Evolutionary conservation across 1,140 invertebrate species (phyloP).

Genomic region (Spodoptera litura): DNA sequence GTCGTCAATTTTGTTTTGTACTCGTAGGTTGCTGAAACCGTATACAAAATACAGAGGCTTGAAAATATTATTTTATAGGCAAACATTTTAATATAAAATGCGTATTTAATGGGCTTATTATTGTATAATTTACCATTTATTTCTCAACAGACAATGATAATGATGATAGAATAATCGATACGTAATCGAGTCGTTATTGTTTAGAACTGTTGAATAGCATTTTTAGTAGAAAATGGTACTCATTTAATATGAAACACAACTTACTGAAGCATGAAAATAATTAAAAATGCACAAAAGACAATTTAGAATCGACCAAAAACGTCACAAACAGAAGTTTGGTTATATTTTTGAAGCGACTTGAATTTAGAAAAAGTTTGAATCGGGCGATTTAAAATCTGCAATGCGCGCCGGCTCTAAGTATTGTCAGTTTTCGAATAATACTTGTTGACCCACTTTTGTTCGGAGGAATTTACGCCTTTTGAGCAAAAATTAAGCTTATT

Average conservation of each 20-base stretch:
- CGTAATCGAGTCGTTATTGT: too few species aligned
- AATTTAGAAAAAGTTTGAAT: constrained; percentile 35
- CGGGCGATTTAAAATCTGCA: constrained; percentile 36
- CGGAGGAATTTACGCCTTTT: constrained; percentile 32
- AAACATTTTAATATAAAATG: too few species aligned
- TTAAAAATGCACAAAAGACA: not conserved
- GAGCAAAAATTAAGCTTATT: constrained; percentile 38
- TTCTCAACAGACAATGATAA: too few species aligned
- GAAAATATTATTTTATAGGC: not conserved
- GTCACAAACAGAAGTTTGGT: constrained; percentile 11
- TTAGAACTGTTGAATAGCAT: too few species aligned
- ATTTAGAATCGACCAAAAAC: not conserved
- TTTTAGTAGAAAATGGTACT: too few species aligned
- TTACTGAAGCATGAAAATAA: not conserved
- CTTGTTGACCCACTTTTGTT: constrained; percentile 39
- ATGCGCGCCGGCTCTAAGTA: constrained; percentile 34
- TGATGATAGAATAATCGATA: too few species aligned
- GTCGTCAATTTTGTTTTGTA: constrained; percentile 36
- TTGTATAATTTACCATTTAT: too few species aligned
- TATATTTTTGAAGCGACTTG: constrained; percentile 11
- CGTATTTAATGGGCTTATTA: too few species aligned
- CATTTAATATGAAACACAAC: not conserved
- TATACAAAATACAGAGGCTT: constrained; percentile 7
- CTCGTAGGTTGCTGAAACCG: not conserved
- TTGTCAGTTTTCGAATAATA: constrained; percentile 39